Evolutionary conservation across 2,797 vertebrate genomes (phyloP).

Genomic region (Scarus forsteni): DNA sequence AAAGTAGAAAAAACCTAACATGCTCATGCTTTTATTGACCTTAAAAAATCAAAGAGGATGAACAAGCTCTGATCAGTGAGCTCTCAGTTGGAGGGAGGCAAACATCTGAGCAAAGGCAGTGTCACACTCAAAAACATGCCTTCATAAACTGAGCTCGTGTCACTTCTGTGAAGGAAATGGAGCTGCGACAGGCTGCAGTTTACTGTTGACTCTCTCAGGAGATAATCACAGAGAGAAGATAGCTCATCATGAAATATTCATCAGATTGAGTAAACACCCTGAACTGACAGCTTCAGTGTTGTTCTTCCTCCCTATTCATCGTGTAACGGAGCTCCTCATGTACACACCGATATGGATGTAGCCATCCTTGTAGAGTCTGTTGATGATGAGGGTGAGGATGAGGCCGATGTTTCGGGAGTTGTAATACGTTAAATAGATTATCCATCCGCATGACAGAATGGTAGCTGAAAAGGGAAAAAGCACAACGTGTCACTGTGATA

Average conservation of each 20-base stretch:
- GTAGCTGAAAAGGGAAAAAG: constrained; percentile 87
- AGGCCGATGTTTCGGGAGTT: constrained; percentile 99
- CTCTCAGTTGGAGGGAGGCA: background rate
- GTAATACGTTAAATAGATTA: constrained; percentile 99
- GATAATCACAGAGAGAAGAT: constrained; percentile 47
- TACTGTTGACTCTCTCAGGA: constrained; percentile 18
- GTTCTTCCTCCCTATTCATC: constrained; percentile 24
- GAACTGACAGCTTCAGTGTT: constrained; percentile 33
- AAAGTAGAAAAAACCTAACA: background rate
- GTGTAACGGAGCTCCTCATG: constrained; percentile 8
- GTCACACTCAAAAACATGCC: constrained; percentile 15
- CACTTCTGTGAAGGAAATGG: constrained; percentile 36
- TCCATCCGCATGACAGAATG: constrained; percentile 99
- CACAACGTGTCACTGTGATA: background rate
- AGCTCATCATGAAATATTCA: constrained; percentile 68
- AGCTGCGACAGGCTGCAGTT: constrained; percentile 32
- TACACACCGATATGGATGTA: constrained; percentile 97
- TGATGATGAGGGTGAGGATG: constrained; percentile 96
- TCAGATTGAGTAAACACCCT: constrained; percentile 33
- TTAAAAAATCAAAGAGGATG: background rate
- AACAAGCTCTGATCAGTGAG: background rate
- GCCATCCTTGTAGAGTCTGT: constrained; percentile 96
- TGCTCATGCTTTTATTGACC: background rate
- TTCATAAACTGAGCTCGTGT: constrained; percentile 21
- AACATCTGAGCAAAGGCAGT: constrained; percentile 1